Percentiles rank a stretch among this genome's conserved stretches.
Evolutionary conservation across 1,140 invertebrate genomes (phyloP).

Genomic region (Ridgeia piscesae): DNA sequence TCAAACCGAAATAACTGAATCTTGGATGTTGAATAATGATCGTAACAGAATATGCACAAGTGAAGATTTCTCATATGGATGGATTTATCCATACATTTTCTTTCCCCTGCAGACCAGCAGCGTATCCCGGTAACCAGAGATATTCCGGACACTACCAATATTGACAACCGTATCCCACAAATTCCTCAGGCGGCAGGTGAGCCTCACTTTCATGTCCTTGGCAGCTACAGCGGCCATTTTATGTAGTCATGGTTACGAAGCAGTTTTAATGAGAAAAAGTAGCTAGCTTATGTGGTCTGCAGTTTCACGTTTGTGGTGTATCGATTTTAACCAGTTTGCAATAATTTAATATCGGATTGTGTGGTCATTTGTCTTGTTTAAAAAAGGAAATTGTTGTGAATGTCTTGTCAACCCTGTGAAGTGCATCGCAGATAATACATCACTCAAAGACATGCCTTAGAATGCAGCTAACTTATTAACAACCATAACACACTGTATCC

Average conservation of each 20-base stretch:
- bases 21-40: neutral
- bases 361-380: neutral
- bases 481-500: neutral
- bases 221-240: neutral
- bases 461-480: neutral
- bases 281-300: neutral
- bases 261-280: neutral
- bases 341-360: neutral
- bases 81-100: too few species aligned
- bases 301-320: neutral
- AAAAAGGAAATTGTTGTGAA: neutral
- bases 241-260: neutral
- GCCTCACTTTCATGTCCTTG: neutral
- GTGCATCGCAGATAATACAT: neutral
- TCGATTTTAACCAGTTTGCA: neutral
- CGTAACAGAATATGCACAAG: neutral
- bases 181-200: neutral
- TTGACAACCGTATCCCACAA: slow-evolving; percentile 4
- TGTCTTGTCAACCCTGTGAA: neutral
- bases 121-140: neutral
- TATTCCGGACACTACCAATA: neutral
- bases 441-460: neutral
- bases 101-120: neutral
- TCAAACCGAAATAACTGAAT: neutral
- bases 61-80: neutral